phyloP scores from a whole-genome alignment of 2,113 vertebrate species.

The Myiagra hebetior region DNA sequence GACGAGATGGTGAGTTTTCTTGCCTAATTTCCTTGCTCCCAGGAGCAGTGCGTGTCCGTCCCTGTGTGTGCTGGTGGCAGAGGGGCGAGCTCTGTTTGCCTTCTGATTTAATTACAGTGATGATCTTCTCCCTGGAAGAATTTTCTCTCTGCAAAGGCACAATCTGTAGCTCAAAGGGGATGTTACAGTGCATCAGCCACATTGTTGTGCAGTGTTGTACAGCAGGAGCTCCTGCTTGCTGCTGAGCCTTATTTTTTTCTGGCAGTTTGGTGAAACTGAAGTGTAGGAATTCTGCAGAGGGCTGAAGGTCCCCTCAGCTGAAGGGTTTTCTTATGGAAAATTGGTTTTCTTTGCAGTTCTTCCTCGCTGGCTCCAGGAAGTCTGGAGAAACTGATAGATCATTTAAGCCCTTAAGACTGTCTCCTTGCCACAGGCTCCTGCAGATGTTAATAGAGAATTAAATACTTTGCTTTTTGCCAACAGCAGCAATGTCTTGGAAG shows the following conservation, averaged over 20 bases:
- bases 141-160: not conserved
- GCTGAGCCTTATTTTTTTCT: not conserved
- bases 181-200: not conserved
- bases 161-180: not conserved
- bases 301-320: not conserved
- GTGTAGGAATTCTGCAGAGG: not conserved
- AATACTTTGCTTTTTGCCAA: not conserved
- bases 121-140: not conserved
- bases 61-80: not conserved
- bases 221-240: not conserved
- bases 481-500: not conserved
- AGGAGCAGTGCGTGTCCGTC: rapidly evolving
- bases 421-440: not conserved
- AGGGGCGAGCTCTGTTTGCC: not conserved
- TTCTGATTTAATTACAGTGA: not conserved
- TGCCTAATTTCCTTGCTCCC: not conserved
- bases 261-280: not conserved
- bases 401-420: not conserved
- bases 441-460: not conserved
- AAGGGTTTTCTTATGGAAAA: not conserved
- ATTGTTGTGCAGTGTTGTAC: not conserved
- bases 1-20: not conserved
- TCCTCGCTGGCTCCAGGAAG: not conserved
- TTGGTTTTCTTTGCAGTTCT: not conserved
- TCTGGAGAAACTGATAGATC: not conserved